Evolutionary conservation across 2,888 invertebrate species (phyloP).

Genomic region (Campoletis raptor): DNA sequence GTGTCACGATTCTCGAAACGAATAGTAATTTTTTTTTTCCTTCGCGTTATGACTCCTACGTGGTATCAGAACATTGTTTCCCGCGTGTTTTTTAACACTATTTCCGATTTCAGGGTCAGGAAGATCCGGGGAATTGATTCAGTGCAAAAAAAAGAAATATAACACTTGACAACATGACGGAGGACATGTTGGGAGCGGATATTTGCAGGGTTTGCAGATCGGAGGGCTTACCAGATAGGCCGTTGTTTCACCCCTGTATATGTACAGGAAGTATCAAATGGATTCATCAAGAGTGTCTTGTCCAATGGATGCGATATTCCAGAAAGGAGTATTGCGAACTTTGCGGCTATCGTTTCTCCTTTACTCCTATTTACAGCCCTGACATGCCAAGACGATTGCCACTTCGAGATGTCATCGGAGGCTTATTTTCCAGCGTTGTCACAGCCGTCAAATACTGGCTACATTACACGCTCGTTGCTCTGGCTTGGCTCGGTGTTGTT

Average conservation of each 20-base stretch:
- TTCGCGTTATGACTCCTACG: not conserved
- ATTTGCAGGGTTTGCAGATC: conserved; percentile 99
- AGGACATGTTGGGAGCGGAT: conserved; percentile 90
- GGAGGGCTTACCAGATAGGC: conserved; percentile 96
- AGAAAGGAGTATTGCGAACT: conserved; percentile 99
- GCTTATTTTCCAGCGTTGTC: conserved; percentile 94
- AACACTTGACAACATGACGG: conserved; percentile 83
- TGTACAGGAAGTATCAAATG: conserved; percentile 99
- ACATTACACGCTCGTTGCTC: conserved; percentile 98
- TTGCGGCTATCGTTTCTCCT: conserved; percentile 98
- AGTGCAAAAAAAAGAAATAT: conserved; percentile 17
- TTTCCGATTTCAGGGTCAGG: conserved; percentile 32
- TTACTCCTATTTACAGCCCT: conserved; percentile 99
- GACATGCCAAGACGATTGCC: conserved; percentile 99
- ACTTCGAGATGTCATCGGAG: conserved; percentile 95
- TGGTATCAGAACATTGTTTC: not conserved
- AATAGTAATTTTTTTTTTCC: not conserved
- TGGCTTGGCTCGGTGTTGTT: conserved; percentile 99
- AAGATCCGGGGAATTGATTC: conserved; percentile 42
- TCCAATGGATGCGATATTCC: conserved; percentile 99
- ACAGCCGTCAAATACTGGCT: conserved; percentile 98
- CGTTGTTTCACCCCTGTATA: conserved; percentile 98
- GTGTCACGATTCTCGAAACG: not conserved
- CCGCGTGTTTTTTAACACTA: not conserved
- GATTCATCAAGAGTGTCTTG: conserved; percentile 99